Evolutionary conservation across 2,797 vertebrate species (phyloP).

Genomic region (Tokudaia tokunoshimensis): DNA sequence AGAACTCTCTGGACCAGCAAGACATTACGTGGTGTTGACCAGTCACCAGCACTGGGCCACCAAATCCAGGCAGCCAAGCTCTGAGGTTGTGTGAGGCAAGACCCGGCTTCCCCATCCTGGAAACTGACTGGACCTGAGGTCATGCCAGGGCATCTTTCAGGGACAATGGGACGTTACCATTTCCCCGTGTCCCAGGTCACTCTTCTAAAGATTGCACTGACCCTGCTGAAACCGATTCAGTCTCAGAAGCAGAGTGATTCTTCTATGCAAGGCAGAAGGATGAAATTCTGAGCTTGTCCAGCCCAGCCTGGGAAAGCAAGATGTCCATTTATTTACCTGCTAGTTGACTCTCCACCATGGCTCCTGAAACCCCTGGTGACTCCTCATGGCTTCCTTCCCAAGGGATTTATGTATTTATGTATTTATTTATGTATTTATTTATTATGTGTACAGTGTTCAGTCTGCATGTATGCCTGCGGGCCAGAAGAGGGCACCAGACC

Average conservation of each 20-base stretch:
- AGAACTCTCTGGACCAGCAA: not conserved
- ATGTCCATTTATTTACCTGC: not conserved
- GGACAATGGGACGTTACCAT: accelerated
- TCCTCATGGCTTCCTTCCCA: not conserved
- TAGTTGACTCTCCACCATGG: no score
- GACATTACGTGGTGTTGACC: accelerated
- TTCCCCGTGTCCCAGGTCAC: not conserved
- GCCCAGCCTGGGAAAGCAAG: accelerated
- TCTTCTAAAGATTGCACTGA: not conserved
- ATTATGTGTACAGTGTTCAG: not conserved
- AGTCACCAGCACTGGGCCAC: not conserved
- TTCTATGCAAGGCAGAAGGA: not conserved
- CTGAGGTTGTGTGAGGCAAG: accelerated
- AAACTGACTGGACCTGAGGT: no score
- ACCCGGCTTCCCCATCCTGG: not conserved
- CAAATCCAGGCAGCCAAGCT: not conserved
- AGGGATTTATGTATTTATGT: not conserved
- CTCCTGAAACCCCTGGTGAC: not conserved
- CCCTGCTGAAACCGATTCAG: not conserved
- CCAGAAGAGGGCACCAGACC: not conserved
- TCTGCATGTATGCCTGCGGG: not conserved
- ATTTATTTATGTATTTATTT: no score
- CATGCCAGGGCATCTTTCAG: not conserved
- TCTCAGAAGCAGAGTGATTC: not conserved
- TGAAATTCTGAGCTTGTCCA: not conserved